phyloP scores from a whole-genome alignment of 2,888 invertebrate species.

The Matsumyia berberina region DNA sequence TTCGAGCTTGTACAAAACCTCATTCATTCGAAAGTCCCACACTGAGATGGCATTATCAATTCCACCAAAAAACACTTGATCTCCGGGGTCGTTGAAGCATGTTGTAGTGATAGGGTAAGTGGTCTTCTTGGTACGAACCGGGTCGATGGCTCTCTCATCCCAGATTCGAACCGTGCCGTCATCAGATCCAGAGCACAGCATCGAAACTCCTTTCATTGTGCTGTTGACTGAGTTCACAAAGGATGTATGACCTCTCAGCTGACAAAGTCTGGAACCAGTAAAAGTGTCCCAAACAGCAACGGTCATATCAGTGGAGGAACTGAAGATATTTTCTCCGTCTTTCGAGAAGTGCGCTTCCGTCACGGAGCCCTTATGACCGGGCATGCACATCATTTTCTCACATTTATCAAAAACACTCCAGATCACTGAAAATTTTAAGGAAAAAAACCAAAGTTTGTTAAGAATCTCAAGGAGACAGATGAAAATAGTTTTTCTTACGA shows the following conservation, averaged over 20 bases:
- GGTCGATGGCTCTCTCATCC: not conserved
- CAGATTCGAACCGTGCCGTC: conserved; percentile 13
- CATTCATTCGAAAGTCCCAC: conserved; percentile 75
- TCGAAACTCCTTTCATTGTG: not conserved
- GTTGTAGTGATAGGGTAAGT: not conserved
- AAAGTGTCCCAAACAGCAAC: conserved; percentile 11
- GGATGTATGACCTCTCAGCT: not conserved
- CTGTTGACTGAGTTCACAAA: conserved; percentile 2
- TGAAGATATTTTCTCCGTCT: conserved; percentile 8
- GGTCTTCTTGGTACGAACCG: not conserved
- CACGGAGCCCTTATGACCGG: not conserved
- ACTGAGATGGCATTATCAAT: not conserved
- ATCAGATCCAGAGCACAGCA: conserved; percentile 22
- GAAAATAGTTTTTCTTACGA: not conserved
- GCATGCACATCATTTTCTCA: not conserved
- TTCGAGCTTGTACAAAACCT: conserved; percentile 96
- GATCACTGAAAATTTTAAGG: not conserved
- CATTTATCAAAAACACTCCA: not conserved
- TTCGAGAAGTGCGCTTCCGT: conserved; percentile 16
- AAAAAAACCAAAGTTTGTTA: no score
- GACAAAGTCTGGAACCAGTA: not conserved
- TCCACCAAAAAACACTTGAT: conserved; percentile 4
- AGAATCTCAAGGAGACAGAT: no score
- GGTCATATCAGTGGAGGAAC: conserved; percentile 8
- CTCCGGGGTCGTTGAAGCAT: not conserved